Base-by-base conservation (phyloP, 2,113 vertebrate genomes). In the mouse (Mus musculus) region DNA sequence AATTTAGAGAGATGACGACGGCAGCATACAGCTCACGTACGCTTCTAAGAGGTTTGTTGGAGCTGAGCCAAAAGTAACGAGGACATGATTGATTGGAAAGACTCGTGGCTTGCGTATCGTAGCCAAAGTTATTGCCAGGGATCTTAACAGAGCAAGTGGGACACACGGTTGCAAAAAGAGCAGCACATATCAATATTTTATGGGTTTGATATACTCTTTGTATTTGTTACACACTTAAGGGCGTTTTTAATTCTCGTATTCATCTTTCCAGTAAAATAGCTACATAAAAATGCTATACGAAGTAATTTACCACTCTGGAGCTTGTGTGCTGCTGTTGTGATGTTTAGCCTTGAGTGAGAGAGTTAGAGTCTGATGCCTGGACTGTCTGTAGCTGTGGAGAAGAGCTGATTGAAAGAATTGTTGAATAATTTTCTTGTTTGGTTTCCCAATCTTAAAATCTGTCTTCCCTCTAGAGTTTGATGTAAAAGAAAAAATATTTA, bases 361-460 rank as follows among this genome's bases (percentile, higher is more conserved):
- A 82, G 46, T 82, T 86, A 93, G 94, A 91, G 42, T 88, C 20
- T 76, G 72, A 90, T 96, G 89, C 88, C 59, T 94, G 46, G 80
- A 54, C 26, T 92, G 33, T 69, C 22, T 87, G 61, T 72, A 82
- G 33, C 89, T 59, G 73, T 33, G 16, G 12, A 59, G 81, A 93
- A 33, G 11, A 65, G 20, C 67, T 87, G 46, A 14, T 56, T 91
- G n/a, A 94, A 91, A 90, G 28, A 93, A 94, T 11, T 16, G 3
- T 59, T 76, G 42, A 39, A 86, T 73, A 63, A 17, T 65, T 71
- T 81, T 30, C 22, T 77, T 69, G 36, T 61, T 71, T 4, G 20
- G 1, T 75, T 49, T 33, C 56, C 84, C 46, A 93, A 14, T 49
- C 39, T 91, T 91, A 86, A 88, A 94, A 72, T 12, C 54, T 91